phyloP scores from a whole-genome alignment of 2,888 invertebrate species.

The Rhabditoides inermis region DNA sequence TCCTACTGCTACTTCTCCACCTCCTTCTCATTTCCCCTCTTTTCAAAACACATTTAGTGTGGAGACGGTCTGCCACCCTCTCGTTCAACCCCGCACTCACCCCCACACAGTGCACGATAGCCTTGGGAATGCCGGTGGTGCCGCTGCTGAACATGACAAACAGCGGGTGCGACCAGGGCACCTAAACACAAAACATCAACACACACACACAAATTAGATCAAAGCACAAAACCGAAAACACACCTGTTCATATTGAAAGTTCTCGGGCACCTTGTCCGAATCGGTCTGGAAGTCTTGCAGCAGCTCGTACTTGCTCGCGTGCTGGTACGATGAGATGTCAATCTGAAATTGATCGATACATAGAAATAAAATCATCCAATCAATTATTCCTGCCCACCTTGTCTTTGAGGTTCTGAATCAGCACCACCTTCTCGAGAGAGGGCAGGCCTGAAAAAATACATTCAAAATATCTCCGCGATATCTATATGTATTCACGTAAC shows the following conservation, averaged over 20 bases:
- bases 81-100: constrained; percentile 50
- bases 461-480: too few species aligned
- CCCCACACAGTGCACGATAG: constrained; percentile 61
- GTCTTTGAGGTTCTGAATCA: constrained; percentile 24
- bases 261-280: constrained; percentile 7
- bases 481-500: too few species aligned
- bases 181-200: constrained; percentile 51
- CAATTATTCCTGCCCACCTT: too few species aligned
- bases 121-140: constrained; percentile 62
- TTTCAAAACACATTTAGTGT: background rate
- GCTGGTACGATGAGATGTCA: constrained; percentile 15
- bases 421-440: constrained; percentile 32
- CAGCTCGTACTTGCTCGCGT: constrained; percentile 14
- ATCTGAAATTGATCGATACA: constrained; percentile 14
- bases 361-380: too few species aligned
- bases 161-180: constrained; percentile 60
- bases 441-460: constrained; percentile 22
- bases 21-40: background rate
- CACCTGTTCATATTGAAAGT: constrained; percentile 17
- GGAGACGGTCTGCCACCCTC: background rate
- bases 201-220: background rate
- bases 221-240: background rate
- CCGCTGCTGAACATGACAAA: constrained; percentile 61
- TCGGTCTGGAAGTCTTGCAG: constrained; percentile 19
- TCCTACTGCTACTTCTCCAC: background rate